phyloP scores from a whole-genome alignment of 2,113 vertebrate genomes.

The Periophthalmodon schlosseri region DNA sequence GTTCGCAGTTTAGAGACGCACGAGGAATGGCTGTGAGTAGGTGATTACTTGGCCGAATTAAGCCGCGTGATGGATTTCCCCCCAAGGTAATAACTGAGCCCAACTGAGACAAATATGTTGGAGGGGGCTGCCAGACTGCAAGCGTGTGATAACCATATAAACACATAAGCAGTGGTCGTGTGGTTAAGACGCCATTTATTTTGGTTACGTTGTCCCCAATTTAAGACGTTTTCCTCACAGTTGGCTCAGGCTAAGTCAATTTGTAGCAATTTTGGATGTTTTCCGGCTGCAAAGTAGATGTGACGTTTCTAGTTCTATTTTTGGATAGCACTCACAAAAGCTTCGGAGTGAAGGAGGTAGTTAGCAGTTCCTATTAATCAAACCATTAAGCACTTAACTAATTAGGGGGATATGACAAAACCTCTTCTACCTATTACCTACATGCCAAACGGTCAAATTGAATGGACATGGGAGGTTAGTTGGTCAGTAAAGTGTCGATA shows the following conservation, averaged over 20 bases:
- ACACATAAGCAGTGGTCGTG: conserved; percentile 21
- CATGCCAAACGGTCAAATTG: not conserved
- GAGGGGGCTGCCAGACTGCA: conserved; percentile 14
- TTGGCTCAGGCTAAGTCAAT: conserved; percentile 8
- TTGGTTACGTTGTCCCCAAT: not conserved
- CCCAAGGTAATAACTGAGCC: conserved; percentile 46
- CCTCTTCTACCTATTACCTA: not conserved
- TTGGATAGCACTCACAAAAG: not conserved
- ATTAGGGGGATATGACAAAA: not conserved
- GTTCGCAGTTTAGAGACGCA: conserved; percentile 47
- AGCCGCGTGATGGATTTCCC: conserved; percentile 52
- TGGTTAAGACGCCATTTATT: conserved; percentile 13
- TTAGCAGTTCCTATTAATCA: not conserved
- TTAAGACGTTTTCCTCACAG: conserved; percentile 1
- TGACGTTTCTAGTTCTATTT: conserved; percentile 8
- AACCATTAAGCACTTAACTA: not conserved
- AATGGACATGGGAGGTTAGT: too few relatives aligned
- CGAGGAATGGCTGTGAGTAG: conserved; percentile 52
- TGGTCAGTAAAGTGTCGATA: too few relatives aligned
- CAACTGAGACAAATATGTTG: conserved; percentile 50
- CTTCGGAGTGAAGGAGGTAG: not conserved
- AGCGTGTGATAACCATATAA: conserved; percentile 32
- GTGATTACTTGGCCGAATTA: conserved; percentile 61
- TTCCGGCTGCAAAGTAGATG: not conserved
- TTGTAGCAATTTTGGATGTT: not conserved